A percentile compares a stretch with the other conserved stretches of the same genome.
Conservation (phyloP, 2,113 vertebrate species). For the Zosterops japonicus region DNA sequence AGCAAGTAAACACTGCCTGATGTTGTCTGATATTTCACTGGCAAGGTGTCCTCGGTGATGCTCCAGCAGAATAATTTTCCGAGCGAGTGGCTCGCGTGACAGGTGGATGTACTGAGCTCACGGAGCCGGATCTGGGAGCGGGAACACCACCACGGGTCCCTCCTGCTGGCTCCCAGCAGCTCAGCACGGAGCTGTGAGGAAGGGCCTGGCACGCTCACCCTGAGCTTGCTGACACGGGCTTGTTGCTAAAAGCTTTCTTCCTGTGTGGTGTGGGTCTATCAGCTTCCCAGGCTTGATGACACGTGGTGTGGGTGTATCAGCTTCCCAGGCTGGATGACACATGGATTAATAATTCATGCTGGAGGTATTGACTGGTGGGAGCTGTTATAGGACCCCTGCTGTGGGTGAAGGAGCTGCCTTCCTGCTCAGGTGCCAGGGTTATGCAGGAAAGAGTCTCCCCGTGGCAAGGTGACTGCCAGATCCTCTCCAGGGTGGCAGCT, state of each 20-base stretch:
- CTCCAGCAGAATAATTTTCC: constrained; percentile 70
- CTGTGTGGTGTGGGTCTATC: background rate
- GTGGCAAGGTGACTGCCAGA: background rate
- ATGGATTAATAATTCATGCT: constrained; percentile 25
- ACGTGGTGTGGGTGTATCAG: background rate
- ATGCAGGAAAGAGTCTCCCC: background rate
- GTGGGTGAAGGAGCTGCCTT: background rate
- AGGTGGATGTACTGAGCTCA: constrained; percentile 56
- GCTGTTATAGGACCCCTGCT: background rate
- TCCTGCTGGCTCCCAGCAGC: background rate
- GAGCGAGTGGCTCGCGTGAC: constrained; percentile 37
- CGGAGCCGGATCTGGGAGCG: background rate
- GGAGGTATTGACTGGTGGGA: background rate
- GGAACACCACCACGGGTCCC: rapidly evolving
- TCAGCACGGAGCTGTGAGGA: background rate
- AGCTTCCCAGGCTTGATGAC: background rate
- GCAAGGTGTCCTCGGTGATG: constrained; percentile 60
- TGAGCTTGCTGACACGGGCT: background rate
- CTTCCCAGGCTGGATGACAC: background rate
- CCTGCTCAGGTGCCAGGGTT: background rate
- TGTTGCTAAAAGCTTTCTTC: background rate
- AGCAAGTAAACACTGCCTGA: constrained; percentile 57
- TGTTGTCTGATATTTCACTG: constrained; percentile 67
- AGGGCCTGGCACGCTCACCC: background rate
- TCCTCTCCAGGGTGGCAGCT: background rate